A percentile compares a stretch with the other conserved stretches of the same genome.
These are phyloP conservation scores for Hydraecia micacea DNA, from an alignment of 2,888 invertebrate species.

Conservation along the genomic window DNA sequence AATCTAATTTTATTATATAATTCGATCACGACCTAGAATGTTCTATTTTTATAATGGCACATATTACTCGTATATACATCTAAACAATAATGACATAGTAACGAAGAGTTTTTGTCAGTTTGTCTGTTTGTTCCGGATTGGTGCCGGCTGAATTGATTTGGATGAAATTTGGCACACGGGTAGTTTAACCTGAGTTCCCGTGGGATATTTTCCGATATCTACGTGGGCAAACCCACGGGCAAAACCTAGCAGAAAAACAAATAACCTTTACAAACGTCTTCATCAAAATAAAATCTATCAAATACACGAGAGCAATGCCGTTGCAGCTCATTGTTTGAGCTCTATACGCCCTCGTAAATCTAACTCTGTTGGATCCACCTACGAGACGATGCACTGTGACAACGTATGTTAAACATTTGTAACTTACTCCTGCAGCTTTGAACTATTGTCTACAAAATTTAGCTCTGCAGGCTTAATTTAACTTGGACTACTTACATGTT, in stretches of 20 bases:
- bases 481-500: conserved; percentile 32
- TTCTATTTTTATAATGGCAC: not conserved
- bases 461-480: conserved; percentile 21
- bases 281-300: not conserved
- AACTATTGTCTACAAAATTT: conserved; percentile 20
- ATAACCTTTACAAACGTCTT: not conserved
- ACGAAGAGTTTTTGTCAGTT: not conserved
- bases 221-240: not conserved
- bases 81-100: not conserved
- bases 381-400: not conserved
- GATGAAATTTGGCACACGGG: not conserved
- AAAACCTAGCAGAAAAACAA: not conserved
- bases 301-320: not conserved
- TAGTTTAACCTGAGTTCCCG: not conserved
- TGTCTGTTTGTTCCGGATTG: not conserved
- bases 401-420: not conserved
- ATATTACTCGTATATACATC: not conserved
- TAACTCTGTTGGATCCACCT: not conserved
- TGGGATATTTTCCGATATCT: not conserved
- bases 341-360: not conserved
- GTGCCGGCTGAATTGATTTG: not conserved
- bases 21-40: not conserved
- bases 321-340: not conserved
- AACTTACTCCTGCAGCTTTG: not conserved
- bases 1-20: not conserved